phyloP scores from a whole-genome alignment of 2,113 vertebrate species.

The Marmota flaviventris region DNA sequence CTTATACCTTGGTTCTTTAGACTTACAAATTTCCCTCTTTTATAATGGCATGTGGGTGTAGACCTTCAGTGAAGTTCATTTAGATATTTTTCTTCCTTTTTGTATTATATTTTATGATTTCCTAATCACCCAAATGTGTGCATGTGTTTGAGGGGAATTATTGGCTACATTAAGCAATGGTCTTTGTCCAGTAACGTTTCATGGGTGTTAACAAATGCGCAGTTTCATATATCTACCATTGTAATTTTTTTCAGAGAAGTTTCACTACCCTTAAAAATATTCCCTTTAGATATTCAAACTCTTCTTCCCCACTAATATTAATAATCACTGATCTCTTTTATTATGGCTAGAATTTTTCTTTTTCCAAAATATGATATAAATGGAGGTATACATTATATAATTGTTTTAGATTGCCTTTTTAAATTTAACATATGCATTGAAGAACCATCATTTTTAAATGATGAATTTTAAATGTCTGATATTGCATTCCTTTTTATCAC shows the following conservation, averaged over 20 bases:
- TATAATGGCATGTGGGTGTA: neutral
- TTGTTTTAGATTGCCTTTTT: neutral
- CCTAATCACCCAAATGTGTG: neutral
- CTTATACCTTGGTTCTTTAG: no score
- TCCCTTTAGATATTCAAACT: neutral
- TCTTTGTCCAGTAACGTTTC: neutral
- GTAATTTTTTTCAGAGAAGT: neutral
- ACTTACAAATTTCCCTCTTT: no score
- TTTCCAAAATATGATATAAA: neutral
- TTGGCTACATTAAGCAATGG: neutral
- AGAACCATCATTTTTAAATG: neutral
- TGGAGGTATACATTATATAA: no score
- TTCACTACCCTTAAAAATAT: neutral
- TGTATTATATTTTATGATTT: neutral
- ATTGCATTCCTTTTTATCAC: neutral
- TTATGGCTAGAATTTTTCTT: neutral
- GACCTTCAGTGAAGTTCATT: neutral
- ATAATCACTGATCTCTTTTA: neutral
- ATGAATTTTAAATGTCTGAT: no score
- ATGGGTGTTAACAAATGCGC: neutral
- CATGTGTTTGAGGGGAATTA: neutral
- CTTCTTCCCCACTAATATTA: no score
- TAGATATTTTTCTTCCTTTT: neutral
- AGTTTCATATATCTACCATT: neutral
- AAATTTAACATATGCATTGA: neutral